Evolutionary conservation across 2,797 vertebrate genomes (phyloP), one percentile per base, ranked within the genome.

Genomic region (Alosa sapidissima): DNA sequence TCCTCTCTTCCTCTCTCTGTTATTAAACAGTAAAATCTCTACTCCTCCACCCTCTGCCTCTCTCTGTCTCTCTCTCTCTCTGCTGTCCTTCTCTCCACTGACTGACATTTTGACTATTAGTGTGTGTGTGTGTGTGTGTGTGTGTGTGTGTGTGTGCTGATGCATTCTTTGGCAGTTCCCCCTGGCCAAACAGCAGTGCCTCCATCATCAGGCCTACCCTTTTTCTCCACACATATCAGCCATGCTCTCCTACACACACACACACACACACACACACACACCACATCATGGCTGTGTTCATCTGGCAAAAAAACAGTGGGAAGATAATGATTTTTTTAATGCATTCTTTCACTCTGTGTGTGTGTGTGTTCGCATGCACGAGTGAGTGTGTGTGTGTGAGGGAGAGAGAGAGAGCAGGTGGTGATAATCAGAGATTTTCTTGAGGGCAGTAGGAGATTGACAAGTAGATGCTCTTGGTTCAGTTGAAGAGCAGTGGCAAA

Each of bases 371-470:
- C 28, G 1, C 28, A 28, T 28, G 28, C 28, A 28, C 28, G 28
- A 28, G 28, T 28, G 28, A 28, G 28, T 68, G 62, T 68, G 62
- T 68, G 62, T 65, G 60, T 65, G 60, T 28, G 60, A 11, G 60
- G 28, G 60, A 8, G 49, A 13, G 10, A 13, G 51, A 52, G 11
- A 52, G 51, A 13, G 13, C 51, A 52, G 14, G 55, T 58, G 82
- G 83, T 55, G 86, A 87, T 88, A 88, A 88, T 85, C 81, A 90
- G 87, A 82, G 84, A 87, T 87, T 87, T 81, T 87, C 83, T 85
- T 54, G 8, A 83, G 65, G 49, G 72, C 81, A 7, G 65, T 68
- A 58, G 81, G 83, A 89, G 88, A 87, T 81, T 28, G 81, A 82
- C 65, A 47, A 81, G 24, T 9, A 28, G 62, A 65, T 28, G 62